Evolutionary conservation across 2,888 invertebrate species (phyloP).

Genomic region (Papilio gigon): DNA sequence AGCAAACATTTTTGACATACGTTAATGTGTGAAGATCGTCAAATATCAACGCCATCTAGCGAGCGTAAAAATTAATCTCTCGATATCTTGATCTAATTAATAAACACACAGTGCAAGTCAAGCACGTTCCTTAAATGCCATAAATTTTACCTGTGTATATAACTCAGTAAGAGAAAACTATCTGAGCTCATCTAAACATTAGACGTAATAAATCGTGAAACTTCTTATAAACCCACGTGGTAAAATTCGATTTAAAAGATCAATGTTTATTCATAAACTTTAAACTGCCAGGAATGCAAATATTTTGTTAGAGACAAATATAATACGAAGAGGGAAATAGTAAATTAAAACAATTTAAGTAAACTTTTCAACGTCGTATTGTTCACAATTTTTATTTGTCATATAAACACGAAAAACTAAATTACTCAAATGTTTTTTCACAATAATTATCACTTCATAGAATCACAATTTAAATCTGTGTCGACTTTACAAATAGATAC

Average conservation of each 20-base stretch:
- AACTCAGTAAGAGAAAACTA: neutral
- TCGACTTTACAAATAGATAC: constrained; percentile 21
- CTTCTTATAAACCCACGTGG: neutral
- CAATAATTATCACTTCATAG: neutral
- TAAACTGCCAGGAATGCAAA: no score
- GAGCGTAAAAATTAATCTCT: no score
- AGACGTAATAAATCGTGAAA: neutral
- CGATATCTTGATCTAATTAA: no score
- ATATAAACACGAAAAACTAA: no score
- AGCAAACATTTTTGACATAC: neutral
- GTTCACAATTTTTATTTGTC: no score
- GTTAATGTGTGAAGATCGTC: no score
- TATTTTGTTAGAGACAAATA: no score
- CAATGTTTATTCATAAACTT: neutral
- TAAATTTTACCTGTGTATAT: neutral
- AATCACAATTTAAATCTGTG: constrained; percentile 15
- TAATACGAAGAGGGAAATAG: neutral
- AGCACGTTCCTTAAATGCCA: no score
- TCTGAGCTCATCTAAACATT: neutral
- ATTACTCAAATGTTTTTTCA: neutral
- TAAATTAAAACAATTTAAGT: neutral
- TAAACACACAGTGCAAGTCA: no score
- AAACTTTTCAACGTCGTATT: no score
- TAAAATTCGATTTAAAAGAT: neutral
- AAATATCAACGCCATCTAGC: no score